A percentile compares a stretch with the other conserved stretches of the same genome.
Evolutionary conservation across 2,113 vertebrate genomes (phyloP).

Genomic region (Zapus hudsonius): DNA sequence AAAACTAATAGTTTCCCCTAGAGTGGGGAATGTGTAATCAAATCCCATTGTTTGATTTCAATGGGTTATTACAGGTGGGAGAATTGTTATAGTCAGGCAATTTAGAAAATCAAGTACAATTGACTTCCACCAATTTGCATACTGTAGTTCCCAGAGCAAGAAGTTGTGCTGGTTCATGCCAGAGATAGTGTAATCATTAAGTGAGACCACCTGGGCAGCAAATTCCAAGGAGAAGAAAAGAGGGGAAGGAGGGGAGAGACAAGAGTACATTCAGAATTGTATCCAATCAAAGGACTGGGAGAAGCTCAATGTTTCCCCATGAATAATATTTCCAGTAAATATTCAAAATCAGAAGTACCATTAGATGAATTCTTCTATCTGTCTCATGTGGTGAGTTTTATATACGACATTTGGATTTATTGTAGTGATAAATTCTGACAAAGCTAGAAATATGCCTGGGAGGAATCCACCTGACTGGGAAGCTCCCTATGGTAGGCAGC

Average conservation of each 20-base stretch:
- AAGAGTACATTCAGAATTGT: background rate
- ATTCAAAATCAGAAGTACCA: background rate
- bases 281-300: background rate
- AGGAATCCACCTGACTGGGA: background rate
- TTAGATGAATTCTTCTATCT: background rate
- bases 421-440: background rate
- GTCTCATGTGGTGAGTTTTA: background rate
- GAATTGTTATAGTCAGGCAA: slow-evolving; percentile 77
- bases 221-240: background rate
- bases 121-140: slow-evolving; percentile 77
- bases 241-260: background rate
- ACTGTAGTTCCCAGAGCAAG: slow-evolving; percentile 60
- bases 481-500: background rate
- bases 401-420: background rate
- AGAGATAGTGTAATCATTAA: slow-evolving; percentile 49
- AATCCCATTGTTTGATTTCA: slow-evolving; percentile 81
- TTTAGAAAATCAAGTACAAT: slow-evolving; percentile 80
- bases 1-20: slow-evolving; percentile 76
- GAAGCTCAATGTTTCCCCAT: background rate
- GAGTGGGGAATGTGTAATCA: slow-evolving; percentile 79
- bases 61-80: slow-evolving; percentile 73
- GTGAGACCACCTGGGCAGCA: slow-evolving; percentile 54
- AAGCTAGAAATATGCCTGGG: background rate
- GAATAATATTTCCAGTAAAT: background rate
- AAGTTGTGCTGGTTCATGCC: slow-evolving; percentile 51